A percentile compares a stretch with the other conserved stretches of the same genome.
Evolutionary conservation across 1,140 invertebrate genomes (phyloP).

Genomic region (Cyrtorhinus lividipennis): DNA sequence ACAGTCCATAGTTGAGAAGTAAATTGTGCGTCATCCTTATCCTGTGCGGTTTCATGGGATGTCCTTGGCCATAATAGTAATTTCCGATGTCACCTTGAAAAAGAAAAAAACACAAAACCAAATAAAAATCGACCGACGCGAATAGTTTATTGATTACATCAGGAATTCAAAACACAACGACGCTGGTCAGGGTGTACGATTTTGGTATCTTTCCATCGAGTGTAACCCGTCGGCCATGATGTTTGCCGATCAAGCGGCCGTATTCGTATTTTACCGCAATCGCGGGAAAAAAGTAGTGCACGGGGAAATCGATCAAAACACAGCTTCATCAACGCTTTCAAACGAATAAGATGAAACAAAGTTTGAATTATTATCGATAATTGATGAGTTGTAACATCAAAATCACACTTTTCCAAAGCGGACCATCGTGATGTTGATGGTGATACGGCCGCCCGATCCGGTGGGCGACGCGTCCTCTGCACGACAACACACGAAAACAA

Average conservation of each 20-base stretch:
- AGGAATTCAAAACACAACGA: background rate
- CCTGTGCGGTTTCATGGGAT: slow-evolving; percentile 99
- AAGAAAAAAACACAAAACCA: slow-evolving; percentile 7
- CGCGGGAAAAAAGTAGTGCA: background rate
- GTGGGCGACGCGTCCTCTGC: background rate
- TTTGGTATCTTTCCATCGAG: background rate
- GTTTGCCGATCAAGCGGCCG: slow-evolving; percentile 13
- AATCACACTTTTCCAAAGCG: too few relatives aligned
- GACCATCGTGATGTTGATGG: too few relatives aligned
- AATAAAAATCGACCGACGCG: background rate
- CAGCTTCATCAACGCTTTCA: too few relatives aligned
- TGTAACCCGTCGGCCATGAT: slow-evolving; percentile 5
- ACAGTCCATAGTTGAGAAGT: slow-evolving; percentile 95
- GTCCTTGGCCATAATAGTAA: slow-evolving; percentile 99
- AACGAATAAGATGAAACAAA: too few relatives aligned
- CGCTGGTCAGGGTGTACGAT: background rate
- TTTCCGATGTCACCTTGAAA: slow-evolving; percentile 94
- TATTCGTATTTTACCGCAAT: background rate
- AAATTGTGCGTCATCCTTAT: slow-evolving; percentile 99
- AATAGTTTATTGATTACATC: background rate
- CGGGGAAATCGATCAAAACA: too few relatives aligned
- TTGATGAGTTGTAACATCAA: too few relatives aligned
- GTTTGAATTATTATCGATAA: too few relatives aligned
- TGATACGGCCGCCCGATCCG: background rate
- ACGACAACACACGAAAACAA: background rate